A percentile compares a stretch with the other conserved stretches of the same genome.
Evolutionary conservation across 2,888 invertebrate species (phyloP).

Genomic region (Drosophila maculinotata): DNA sequence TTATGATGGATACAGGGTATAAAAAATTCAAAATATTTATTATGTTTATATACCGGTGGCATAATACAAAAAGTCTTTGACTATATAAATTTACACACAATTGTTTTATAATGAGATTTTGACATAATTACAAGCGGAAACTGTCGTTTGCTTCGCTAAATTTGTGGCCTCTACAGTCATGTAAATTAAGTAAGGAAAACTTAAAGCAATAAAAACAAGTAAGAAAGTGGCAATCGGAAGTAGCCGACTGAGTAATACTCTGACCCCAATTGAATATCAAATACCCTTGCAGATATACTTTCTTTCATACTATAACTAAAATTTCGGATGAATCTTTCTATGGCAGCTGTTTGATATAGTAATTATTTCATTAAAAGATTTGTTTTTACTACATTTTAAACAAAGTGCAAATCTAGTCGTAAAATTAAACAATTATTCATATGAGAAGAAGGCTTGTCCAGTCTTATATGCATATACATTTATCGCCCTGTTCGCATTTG

Average conservation of each 20-base stretch:
- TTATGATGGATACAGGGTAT: no score
- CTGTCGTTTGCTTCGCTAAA: conserved; percentile 65
- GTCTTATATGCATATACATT: neutral
- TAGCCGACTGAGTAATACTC: neutral
- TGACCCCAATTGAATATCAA: neutral
- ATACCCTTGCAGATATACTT: no score
- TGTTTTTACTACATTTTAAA: no score
- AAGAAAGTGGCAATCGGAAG: neutral
- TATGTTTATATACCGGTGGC: no score
- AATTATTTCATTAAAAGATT: no score
- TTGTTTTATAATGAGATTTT: conserved; percentile 70
- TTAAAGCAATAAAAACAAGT: conserved; percentile 20
- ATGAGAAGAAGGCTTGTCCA: neutral
- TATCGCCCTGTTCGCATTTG: conserved; percentile 16
- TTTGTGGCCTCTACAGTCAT: conserved; percentile 38
- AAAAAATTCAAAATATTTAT: no score
- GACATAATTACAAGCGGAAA: conserved; percentile 70
- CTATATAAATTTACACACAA: conserved; percentile 75
- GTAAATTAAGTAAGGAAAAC: conserved; percentile 64
- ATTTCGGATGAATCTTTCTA: no score
- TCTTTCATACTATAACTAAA: no score
- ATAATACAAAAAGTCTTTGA: conserved; percentile 44
- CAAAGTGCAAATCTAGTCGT: neutral
- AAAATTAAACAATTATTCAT: no score
- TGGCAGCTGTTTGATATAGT: neutral